phyloP scores from a whole-genome alignment of 2,113 vertebrate species.

The Ifrita kowaldi region DNA sequence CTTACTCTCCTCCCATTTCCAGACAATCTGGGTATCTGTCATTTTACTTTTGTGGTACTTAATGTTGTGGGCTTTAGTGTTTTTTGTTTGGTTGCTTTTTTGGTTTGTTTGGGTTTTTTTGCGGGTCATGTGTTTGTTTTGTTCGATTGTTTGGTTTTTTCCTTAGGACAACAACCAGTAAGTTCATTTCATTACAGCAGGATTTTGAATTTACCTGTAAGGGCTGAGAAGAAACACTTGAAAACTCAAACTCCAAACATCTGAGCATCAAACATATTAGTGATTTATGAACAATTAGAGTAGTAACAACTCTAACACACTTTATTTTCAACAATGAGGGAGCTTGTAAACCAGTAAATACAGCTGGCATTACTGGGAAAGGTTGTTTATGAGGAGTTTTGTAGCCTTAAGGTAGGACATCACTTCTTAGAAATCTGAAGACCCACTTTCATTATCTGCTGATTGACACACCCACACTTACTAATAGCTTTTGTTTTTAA shows the following conservation, averaged over 20 bases:
- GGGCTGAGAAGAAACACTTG: background rate
- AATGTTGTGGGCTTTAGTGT: background rate
- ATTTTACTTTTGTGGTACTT: background rate
- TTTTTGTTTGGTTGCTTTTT: background rate
- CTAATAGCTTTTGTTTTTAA: background rate
- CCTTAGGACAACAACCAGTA: background rate
- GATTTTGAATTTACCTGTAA: background rate
- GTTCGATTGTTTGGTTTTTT: background rate
- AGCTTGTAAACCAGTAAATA: background rate
- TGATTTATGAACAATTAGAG: background rate
- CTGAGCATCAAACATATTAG: background rate
- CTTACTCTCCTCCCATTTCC: background rate
- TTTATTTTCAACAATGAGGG: background rate
- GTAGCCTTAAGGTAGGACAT: background rate
- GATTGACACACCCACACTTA: background rate
- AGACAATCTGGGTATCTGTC: background rate
- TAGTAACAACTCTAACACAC: background rate
- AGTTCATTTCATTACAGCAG: background rate
- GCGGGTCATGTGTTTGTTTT: rapidly evolving
- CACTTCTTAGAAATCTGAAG: background rate
- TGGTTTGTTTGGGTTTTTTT: background rate
- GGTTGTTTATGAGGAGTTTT: background rate
- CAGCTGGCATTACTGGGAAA: background rate
- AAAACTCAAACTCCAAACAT: background rate
- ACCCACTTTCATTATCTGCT: background rate